phyloP scores from a whole-genome alignment of 2,113 vertebrate species.

The Indicator indicator region DNA sequence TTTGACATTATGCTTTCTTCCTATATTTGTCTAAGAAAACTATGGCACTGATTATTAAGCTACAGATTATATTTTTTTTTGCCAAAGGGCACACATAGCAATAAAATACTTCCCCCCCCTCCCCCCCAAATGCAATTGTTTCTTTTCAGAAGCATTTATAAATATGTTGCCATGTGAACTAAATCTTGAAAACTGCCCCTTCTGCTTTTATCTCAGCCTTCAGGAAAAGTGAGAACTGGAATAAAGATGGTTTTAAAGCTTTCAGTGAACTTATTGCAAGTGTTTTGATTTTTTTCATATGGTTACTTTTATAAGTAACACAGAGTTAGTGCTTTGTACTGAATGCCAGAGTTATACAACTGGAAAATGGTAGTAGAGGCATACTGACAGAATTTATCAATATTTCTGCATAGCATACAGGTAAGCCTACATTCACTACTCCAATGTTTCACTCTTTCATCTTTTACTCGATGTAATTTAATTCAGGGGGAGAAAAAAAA shows the following conservation, averaged over 20 bases:
- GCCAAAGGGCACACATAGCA: background rate
- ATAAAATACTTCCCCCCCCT: background rate
- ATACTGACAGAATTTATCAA: background rate
- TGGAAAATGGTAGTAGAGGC: background rate
- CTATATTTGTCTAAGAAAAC: background rate
- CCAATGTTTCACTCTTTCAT: background rate
- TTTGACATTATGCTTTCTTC: background rate
- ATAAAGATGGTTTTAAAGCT: background rate
- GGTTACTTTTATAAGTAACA: background rate
- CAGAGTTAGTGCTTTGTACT: background rate
- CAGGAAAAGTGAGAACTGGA: background rate
- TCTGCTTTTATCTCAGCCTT: slow-evolving; percentile 36
- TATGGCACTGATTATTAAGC: background rate
- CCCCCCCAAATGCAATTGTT: background rate
- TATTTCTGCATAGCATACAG: background rate
- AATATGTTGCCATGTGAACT: slow-evolving; percentile 28
- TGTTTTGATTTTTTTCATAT: background rate
- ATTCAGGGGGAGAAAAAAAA: background rate
- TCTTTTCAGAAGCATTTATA: background rate
- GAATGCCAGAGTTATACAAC: background rate
- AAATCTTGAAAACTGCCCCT: slow-evolving; percentile 1
- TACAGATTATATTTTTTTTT: background rate
- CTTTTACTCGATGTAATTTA: background rate
- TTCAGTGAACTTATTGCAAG: background rate
- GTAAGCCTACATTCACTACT: background rate